Conservation (phyloP, 2,113 vertebrate species). For the Bombycilla garrulus region DNA sequence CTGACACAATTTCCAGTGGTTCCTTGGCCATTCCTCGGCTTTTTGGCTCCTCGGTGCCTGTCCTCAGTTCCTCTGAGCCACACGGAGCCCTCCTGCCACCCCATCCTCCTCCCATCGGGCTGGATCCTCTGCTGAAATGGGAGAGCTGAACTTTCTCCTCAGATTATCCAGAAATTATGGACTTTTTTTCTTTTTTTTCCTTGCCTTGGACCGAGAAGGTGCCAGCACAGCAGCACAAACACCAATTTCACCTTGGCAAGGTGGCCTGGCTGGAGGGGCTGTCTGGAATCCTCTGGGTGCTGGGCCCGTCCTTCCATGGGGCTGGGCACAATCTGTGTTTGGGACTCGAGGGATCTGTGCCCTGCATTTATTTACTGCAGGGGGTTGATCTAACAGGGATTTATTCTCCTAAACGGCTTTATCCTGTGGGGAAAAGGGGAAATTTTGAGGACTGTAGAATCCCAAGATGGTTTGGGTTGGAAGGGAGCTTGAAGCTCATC, state of each 20-base stretch:
- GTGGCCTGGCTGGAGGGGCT: not conserved
- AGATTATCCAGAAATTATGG: not conserved
- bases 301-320: not conserved
- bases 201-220: not conserved
- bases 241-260: not conserved
- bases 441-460: not conserved
- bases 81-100: not conserved
- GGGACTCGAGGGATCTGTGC: not conserved
- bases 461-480: not conserved
- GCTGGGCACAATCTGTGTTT: accelerated
- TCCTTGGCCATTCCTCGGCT: not conserved
- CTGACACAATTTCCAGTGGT: not conserved
- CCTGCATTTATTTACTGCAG: not conserved
- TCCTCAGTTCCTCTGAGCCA: not conserved
- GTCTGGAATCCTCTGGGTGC: not conserved
- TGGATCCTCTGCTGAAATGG: not conserved
- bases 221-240: not conserved
- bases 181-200: accelerated
- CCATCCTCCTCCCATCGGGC: not conserved
- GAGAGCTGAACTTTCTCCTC: not conserved
- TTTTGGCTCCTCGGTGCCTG: not conserved
- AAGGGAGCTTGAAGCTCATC: not conserved
- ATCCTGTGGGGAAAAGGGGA: not conserved
- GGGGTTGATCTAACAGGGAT: not conserved
- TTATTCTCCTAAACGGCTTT: not conserved